These are phyloP conservation scores for Crossaster papposus DNA, from an alignment of 53 echinoderm and acorn worm genomes.

Conservation along the genomic window DNA sequence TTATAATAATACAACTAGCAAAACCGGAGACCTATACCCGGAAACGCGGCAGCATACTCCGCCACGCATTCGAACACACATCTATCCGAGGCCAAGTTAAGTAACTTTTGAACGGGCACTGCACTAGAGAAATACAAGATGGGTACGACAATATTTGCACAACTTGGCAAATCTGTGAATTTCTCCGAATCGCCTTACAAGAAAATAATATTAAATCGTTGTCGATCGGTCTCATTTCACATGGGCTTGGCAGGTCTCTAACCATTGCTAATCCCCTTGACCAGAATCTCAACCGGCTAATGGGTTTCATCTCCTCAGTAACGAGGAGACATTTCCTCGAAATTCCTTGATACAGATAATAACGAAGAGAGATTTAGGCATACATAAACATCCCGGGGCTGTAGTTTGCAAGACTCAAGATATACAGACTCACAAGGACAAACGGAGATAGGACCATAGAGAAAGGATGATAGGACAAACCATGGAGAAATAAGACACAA, in stretches of 20 bases:
- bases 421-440: neutral
- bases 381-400: constrained; percentile 1
- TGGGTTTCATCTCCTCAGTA: constrained; percentile 19
- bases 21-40: no score
- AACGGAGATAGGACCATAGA: neutral
- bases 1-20: no score
- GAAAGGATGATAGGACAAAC: no score
- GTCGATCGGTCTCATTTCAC: neutral
- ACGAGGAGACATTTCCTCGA: constrained; percentile 8
- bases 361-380: neutral
- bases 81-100: no score
- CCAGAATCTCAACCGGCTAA: constrained; percentile 2
- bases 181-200: no score
- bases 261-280: neutral
- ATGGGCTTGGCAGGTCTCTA: neutral
- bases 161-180: no score
- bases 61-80: no score
- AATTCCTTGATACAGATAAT: constrained; percentile 11
- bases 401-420: constrained; percentile 19
- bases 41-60: no score
- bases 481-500: no score
- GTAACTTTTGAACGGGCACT: no score
- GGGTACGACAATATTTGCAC: no score
- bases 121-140: no score
- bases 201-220: neutral